Base-by-base conservation (phyloP, 2,797 vertebrate genomes). In the Eulemur coronatus region DNA sequence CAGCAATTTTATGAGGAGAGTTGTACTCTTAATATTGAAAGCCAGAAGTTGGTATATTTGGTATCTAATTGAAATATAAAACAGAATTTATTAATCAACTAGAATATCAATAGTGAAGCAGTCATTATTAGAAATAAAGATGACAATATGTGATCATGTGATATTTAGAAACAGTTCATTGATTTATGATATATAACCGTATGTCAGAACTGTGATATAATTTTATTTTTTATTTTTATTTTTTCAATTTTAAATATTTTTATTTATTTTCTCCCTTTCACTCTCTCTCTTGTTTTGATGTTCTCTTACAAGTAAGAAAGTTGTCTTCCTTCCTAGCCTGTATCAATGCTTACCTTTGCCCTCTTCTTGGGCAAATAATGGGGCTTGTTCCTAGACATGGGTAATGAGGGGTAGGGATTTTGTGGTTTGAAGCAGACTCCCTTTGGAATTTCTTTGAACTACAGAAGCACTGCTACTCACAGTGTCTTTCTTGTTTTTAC, bases 391-490 rank as follows among this genome's bases (percentile, higher is more conserved):
- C 95, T 96, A 97, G 79, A 96, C 43, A 69, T 82, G 82, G 94
- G n/a, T 97, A 98, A 98, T 97, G 94, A 98, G 97, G 80, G 84
- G 73, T 28, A 81, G 78, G 69, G 84, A 97, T 94, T 98, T 95
- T 28, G 50, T 50, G 35, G 72, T 97, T 98, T 98, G 97, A 98
- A 97, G 92, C 69, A 98, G 90, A 35, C 70, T 98, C 97, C 97
- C 98, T 57, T 7, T 69, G 92, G 98, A 98, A 98, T 98, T 98
- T 92, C 96, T 98, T 98, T 98, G 98, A 99, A 98, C 96, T 98
- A 35, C 84, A 95, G 94, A 98, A 94, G 96, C 0, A 0, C 76
- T 94, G 70, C 13, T 84, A 96, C 85, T 98, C 97, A 63, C 86
- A 98, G 72, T 63, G 90, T 97, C 94, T 98, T 98, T 97, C 95